Percentiles rank a stretch among this genome's conserved stretches.
Evolutionary conservation across 2,797 vertebrate species (phyloP).

Genomic region (Neomorphus geoffroyi): DNA sequence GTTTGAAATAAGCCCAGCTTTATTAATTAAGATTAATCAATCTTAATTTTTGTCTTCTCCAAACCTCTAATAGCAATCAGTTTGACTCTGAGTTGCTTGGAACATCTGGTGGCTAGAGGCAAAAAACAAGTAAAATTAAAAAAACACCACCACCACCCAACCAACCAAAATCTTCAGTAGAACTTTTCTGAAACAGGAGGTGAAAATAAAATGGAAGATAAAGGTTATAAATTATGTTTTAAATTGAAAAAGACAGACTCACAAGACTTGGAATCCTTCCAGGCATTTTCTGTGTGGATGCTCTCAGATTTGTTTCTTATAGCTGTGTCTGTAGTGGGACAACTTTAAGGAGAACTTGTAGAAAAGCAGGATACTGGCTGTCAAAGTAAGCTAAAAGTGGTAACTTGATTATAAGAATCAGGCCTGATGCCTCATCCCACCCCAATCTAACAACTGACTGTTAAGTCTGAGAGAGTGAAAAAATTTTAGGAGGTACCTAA

Average conservation of each 20-base stretch:
- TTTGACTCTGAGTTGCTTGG: neutral
- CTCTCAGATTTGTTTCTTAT: neutral
- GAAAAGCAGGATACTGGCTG: neutral
- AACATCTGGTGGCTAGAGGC: neutral
- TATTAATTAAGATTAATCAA: neutral
- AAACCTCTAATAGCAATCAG: neutral
- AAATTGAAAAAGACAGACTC: neutral
- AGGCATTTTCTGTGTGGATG: rapidly evolving
- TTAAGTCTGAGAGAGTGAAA: neutral
- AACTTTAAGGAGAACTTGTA: neutral
- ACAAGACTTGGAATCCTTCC: neutral
- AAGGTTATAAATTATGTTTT: neutral
- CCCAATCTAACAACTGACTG: neutral
- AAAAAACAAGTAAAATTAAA: neutral
- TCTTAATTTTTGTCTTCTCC: neutral
- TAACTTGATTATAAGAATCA: neutral
- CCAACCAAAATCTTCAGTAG: neutral
- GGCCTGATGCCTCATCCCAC: neutral
- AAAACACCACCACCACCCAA: neutral
- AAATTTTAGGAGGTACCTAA: neutral
- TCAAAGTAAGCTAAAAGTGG: neutral
- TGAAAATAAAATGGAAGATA: neutral
- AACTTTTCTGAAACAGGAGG: neutral
- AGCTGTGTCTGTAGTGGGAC: neutral
- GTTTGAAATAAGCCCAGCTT: neutral